phyloP scores from a whole-genome alignment of 2,113 vertebrate genomes.

The Cavia aperea region DNA sequence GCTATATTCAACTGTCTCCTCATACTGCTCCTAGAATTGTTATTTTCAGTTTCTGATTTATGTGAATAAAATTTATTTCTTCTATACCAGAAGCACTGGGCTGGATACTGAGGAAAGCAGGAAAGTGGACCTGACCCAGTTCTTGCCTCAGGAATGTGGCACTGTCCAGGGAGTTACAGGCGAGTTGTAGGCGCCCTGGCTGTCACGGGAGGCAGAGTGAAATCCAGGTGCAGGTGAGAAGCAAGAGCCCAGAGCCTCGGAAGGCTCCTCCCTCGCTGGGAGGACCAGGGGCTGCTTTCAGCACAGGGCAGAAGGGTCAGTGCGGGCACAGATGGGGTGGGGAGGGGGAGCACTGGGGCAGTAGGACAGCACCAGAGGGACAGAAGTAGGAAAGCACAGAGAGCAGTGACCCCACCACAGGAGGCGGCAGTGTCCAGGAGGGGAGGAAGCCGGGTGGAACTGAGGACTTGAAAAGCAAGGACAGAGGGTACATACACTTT shows the following conservation, averaged over 20 bases:
- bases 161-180: background rate
- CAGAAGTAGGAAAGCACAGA: conserved; percentile 32
- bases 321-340: too few relatives aligned
- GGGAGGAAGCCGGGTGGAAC: conserved; percentile 36
- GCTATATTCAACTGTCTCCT: conserved; percentile 28
- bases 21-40: conserved; percentile 29
- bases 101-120: background rate
- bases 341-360: too few relatives aligned
- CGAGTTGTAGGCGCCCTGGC: background rate
- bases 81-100: background rate
- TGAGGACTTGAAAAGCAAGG: background rate
- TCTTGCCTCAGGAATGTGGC: conserved; percentile 1
- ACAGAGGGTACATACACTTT: background rate
- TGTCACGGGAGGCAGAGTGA: background rate
- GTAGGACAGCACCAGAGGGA: conserved; percentile 1
- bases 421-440: background rate
- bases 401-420: background rate
- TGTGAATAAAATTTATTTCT: conserved; percentile 27
- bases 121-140: background rate
- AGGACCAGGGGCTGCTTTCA: background rate
- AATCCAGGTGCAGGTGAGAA: background rate
- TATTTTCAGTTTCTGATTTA: conserved; percentile 34
- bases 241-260: background rate
- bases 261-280: background rate
- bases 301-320: background rate